Base-by-base conservation (phyloP, 2,797 vertebrate genomes). In the Poeciliopsis turneri region DNA sequence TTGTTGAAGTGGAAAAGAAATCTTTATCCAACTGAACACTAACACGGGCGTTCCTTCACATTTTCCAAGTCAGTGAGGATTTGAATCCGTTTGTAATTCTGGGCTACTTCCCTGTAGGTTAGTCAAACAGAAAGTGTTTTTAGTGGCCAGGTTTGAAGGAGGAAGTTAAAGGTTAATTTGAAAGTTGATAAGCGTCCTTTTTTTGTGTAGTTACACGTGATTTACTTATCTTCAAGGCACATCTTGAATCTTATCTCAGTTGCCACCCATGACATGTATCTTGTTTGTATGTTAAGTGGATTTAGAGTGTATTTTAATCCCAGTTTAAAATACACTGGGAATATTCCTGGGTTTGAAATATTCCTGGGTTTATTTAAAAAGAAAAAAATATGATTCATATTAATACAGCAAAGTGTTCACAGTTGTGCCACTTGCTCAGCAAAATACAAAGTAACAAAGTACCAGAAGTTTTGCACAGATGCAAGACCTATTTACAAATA, bases 121-220 rank as follows among this genome's bases (percentile, higher is more conserved):
- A 0, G 41, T 46, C 10, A 18, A 61, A 33, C 46, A 55, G 43
- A 75, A 51, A 66, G 53, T 77, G 69, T 74, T 12, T 39, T 74
- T 8, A 53, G 36, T 72, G 70, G 15, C 79, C 86, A 77, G 74
- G 47, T 85, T 82, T 64, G 30, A 78, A 85, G 25, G 25, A 85
- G 78, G 77, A 85, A 87, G 79, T 80, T 51, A 86, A 90, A 87
- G 41, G 75, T 86, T 86, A 30, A 81, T 85, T 81, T 80, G 25
- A 82, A 82, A 75, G 66, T 76, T 82, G 72, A 75, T 64, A 75
- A 46, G 49, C 59, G 36, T n/a, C 6, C 10, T 66, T 30, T 76
- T 79, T 16, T 75, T 78, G 30, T 59, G 61, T 33, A 43, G 59
- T 66, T 47, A 43, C 45, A 74, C 16, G 46, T 28, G 4, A 82